Percentiles rank a stretch among this genome's conserved stretches.
phyloP scores from a whole-genome alignment of 2,113 vertebrate genomes.

The Monopterus albus region DNA sequence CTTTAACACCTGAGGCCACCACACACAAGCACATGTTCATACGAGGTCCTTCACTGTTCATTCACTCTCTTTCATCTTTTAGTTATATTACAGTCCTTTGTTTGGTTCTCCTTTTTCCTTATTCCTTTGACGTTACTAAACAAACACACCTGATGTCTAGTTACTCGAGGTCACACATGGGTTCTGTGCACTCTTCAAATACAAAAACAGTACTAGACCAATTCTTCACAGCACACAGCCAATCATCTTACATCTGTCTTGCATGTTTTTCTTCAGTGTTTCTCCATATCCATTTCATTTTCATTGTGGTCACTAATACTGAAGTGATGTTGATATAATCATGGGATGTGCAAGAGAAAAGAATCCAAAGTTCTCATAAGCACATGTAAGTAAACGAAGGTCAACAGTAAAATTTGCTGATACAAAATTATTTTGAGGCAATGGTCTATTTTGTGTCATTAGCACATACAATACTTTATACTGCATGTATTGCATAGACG shows the following conservation, averaged over 20 bases:
- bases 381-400: too few species aligned
- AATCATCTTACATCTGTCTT: constrained; percentile 26
- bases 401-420: too few species aligned
- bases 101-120: constrained; percentile 38
- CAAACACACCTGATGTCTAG: constrained; percentile 62
- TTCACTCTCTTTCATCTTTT: constrained; percentile 80
- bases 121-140: constrained; percentile 60
- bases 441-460: too few species aligned
- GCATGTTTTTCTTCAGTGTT: constrained; percentile 7
- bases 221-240: constrained; percentile 38
- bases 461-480: too few species aligned
- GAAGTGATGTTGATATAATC: not conserved
- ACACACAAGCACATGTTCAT: constrained; percentile 16
- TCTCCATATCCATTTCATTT: constrained; percentile 18
- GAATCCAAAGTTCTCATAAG: too few species aligned
- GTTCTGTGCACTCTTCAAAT: constrained; percentile 27
- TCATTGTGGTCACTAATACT: constrained; percentile 7
- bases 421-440: too few species aligned
- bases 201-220: constrained; percentile 27
- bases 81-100: constrained; percentile 52
- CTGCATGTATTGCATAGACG: too few species aligned
- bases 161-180: constrained; percentile 41
- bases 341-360: not conserved
- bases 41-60: constrained; percentile 21
- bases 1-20: constrained; percentile 91